Percentiles rank a stretch among this genome's conserved stretches.
Evolutionary conservation across 2,888 invertebrate species (phyloP).

Genomic region (Neoitamus cyanurus): DNA sequence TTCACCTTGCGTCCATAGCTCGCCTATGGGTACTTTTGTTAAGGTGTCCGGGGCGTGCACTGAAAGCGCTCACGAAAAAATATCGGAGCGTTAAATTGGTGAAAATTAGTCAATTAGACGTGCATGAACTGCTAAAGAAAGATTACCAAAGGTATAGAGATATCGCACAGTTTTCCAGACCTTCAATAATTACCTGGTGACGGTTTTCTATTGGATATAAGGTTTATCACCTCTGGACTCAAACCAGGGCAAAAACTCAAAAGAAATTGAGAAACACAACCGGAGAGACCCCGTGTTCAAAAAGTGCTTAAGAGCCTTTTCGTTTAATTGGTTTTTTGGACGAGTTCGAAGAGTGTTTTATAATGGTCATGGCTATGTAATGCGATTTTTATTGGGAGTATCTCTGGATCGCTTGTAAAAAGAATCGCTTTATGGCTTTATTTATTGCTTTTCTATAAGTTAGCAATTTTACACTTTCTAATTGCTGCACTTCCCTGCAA

Average conservation of each 20-base stretch:
- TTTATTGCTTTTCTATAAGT: slow-evolving; percentile 30
- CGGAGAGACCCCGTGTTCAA: background rate
- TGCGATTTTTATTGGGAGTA: background rate
- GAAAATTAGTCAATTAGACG: slow-evolving; percentile 32
- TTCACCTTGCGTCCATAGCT: background rate
- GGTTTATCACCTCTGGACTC: background rate
- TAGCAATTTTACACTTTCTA: slow-evolving; percentile 28
- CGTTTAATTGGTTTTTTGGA: background rate
- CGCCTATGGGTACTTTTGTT: background rate
- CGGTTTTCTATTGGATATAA: background rate
- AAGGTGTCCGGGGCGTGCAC: background rate
- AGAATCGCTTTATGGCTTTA: slow-evolving; percentile 2
- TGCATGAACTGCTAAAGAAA: background rate
- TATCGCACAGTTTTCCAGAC: background rate
- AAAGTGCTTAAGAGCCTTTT: background rate
- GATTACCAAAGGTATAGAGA: background rate
- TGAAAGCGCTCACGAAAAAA: background rate
- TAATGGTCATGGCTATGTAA: background rate
- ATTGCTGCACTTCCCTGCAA: background rate
- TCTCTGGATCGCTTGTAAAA: background rate
- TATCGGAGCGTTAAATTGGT: slow-evolving; percentile 35
- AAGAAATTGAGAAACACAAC: background rate
- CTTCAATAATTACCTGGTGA: background rate
- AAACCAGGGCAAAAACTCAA: background rate
- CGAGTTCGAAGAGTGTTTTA: background rate